Evolutionary conservation across 2,113 vertebrate species (phyloP), one percentile per base, ranked within the genome.

Genomic region (Hystrix cristata): DNA sequence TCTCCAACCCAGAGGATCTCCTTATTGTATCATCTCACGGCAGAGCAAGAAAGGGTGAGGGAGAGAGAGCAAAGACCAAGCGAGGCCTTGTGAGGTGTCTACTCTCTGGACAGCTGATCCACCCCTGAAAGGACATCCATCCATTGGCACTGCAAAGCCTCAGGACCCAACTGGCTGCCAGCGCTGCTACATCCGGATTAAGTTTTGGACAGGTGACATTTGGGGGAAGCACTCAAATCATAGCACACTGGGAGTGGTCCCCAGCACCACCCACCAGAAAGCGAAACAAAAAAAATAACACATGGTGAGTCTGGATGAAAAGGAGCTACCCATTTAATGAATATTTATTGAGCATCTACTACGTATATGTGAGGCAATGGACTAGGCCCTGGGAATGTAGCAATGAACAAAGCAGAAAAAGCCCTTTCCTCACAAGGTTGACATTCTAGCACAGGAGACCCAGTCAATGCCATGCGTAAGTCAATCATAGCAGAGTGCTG

Each of bases 391-490:
- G 59, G 72, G 59, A 67, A 72, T 7, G 14, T 0, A 60, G 25
- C 46, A 48, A 12, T 15, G 95, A 78, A 53, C 2, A 5, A 69
- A 38, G 51, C 19, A 19, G 80, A 59, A n/a, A 76, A 85, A 9
- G 21, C 71, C 43, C 21, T 25, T 43, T 23, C n/a, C n/a, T 43
- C 18, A 21, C 43, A 18, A 15, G 65, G 65, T 34, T 18, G 34
- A 48, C 13, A 23, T n/a, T 65, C 46, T 19, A 60, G 80, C 51
- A 74, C 65, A 81, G 7, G 23, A 34, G 38, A 38, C 25, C 29
- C 21, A 53, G 74, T n/a, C 12, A 81, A n/a, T 7, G 21, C 1
- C 19, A 27, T 12, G 9, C 0, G 0, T 7, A 48, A 62, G 76
- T 34, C 71, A 67, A 48, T 38, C 25, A 27, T 3, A 82, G 13